Evolutionary conservation across 2,888 invertebrate genomes (phyloP), one percentile per base, ranked within the genome.

Genomic region (Aquatica leii): DNA sequence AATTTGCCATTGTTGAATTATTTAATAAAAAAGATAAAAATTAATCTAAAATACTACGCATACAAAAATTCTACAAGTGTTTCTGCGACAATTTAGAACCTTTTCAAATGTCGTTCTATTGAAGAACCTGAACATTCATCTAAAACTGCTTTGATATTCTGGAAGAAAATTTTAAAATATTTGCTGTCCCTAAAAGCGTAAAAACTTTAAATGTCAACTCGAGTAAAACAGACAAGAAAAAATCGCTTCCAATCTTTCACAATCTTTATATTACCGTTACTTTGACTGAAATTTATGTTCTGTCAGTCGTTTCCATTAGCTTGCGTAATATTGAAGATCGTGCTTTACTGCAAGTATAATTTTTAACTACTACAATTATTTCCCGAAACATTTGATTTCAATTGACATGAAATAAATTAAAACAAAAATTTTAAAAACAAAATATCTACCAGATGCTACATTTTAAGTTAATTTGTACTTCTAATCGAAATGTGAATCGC

Each of bases 201-300:
- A 54, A 65, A 60, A 61, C 61, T 57, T 58, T 60, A 54, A 65
- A 54, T 61, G 65, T 65, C 65, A 65, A 65, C 65, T 61, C 53
- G 59, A 56, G 60, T 57, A 60, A 62, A 59, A 60, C 62, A 52
- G 75, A 75, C 76, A 69, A 66, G 72, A 74, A 80, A 77, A 78
- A 79, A 80, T 80, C 71, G 74, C 73, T 67, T 63, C 74, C 77
- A 78, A 78, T 80, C 77, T 77, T 78, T 80, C 78, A 80, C 77
- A 78, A 80, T 80, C 80, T 79, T 78, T 79, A 78, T 78, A 79
- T 79, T 79, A 74, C 78, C 70, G 71, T 72, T 71, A 71, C 74
- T 74, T 69, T 70, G 77, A 75, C 75, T 74, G 53, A 71, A 75
- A 78, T 75, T 78, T 77, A 79, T 79, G 78, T 74, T 75, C 77